Percentiles rank a stretch among this genome's conserved stretches.
Conservation (phyloP, 2,888 invertebrate species). For the Pimpla rufipes region DNA sequence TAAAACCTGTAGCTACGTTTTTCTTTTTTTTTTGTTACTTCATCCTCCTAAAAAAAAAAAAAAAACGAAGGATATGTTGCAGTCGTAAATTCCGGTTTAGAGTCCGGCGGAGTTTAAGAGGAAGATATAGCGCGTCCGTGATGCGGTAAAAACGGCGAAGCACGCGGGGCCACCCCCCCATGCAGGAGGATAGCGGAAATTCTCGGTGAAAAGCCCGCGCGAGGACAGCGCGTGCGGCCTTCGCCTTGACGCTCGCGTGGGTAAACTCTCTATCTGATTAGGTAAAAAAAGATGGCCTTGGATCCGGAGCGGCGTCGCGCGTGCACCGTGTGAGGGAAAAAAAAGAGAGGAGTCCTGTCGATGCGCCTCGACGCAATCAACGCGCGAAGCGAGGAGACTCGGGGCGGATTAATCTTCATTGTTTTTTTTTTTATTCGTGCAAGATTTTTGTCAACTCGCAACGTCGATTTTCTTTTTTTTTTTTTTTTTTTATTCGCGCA, state of each 20-base stretch:
- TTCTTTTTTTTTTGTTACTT: neutral
- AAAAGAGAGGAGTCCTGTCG: neutral
- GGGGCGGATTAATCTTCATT: no score
- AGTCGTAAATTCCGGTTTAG: neutral
- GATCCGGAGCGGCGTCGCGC: neutral
- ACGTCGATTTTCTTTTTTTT: neutral
- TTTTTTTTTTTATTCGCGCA: neutral
- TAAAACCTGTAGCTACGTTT: no score
- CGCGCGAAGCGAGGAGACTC: neutral
- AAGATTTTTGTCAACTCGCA: neutral
- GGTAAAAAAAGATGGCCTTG: slow-evolving; percentile 3
- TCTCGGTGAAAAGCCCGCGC: neutral
- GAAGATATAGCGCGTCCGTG: neutral
- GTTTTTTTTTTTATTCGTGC: neutral
- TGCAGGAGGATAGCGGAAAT: neutral
- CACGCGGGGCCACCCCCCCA: neutral
- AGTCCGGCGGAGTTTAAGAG: neutral
- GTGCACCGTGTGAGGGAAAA: neutral
- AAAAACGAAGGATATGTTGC: neutral
- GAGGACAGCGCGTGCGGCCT: neutral
- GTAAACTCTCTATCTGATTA: neutral
- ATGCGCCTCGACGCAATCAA: neutral
- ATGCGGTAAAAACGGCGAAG: neutral
- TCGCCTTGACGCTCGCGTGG: neutral
- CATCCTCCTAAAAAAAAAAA: neutral